Evolutionary conservation across 2,797 vertebrate species (phyloP), one percentile per base, ranked within the genome.

Genomic region (Sarcophilus harrisii): DNA sequence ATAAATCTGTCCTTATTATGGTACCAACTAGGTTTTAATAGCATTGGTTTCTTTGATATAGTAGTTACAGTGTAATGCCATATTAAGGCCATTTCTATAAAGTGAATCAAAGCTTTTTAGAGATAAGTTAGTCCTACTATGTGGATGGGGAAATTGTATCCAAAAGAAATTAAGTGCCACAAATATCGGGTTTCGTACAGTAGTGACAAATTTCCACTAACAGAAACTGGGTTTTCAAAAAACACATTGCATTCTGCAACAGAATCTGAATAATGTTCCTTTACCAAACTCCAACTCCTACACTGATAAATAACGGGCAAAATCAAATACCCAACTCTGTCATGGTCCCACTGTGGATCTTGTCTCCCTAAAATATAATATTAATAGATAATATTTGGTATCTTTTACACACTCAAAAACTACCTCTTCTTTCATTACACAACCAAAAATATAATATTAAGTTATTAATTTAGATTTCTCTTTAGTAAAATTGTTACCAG

Each of bases 1-100:
- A 96, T 95, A 59, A 54, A 1, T 62, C 13, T 92, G 90, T 95
- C 95, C 95, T 93, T 27, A 38, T 57, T 94, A 90, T 90, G 87
- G 49, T 66, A 87, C 45, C 3, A 30, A 55, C 13, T 14, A 90
- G 18, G 5, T 55, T 95, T 94, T 60, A 32, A 30, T 38, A 94
- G 58, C 3, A 87, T 6, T 58, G 49, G 0, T 49, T 95, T 95
- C 54, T 58, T 14, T 94, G 66, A 58, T 49, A 66, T 57, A 45
- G 30, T 10, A 24, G 8, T 90, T 30, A 0, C 1, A 24, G 12
- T 94, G n/a, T 62, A 66, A 38, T 4, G 18, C 1, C 11, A 90
- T 57, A 29, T 45, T 90, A 14, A 91, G 93, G 87, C 91, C 16
- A 90, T 45, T 49, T 62, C 45, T 11, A 27, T n/a, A 45, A 89